Evolutionary conservation across 2,888 invertebrate species (phyloP).

Genomic region (Molorchus minor): DNA sequence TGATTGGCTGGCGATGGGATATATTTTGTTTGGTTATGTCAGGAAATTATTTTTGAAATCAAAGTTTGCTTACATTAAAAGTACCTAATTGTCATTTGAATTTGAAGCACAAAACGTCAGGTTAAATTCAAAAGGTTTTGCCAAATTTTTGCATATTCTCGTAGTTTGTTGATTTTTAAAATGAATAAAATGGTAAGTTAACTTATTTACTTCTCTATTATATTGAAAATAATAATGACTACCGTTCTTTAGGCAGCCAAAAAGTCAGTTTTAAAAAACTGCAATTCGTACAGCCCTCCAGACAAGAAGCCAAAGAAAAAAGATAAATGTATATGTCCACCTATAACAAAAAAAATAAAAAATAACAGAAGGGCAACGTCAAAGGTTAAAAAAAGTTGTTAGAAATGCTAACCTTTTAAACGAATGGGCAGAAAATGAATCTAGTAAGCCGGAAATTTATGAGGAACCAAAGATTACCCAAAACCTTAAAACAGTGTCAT

Average conservation of each 20-base stretch:
- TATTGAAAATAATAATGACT: neutral
- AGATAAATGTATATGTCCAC: conserved; percentile 22
- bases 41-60: no score
- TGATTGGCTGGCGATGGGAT: no score
- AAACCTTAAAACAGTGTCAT: conserved; percentile 16
- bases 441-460: conserved; percentile 34
- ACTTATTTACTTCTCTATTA: neutral
- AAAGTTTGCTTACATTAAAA: no score
- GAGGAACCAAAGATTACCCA: conserved; percentile 3
- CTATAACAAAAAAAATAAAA: conserved; percentile 26
- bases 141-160: neutral
- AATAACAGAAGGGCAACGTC: conserved; percentile 22
- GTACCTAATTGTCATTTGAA: no score
- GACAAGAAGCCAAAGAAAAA: conserved; percentile 14
- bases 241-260: conserved; percentile 19
- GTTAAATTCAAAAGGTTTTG: neutral
- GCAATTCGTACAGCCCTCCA: conserved; percentile 12
- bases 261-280: conserved; percentile 21
- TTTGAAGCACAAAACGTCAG: no score
- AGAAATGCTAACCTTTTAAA: conserved; percentile 22
- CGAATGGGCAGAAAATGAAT: conserved; percentile 37
- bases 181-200: conserved; percentile 37
- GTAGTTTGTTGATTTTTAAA: conserved; percentile 17
- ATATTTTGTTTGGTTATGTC: no score
- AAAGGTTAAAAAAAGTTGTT: conserved; percentile 28